Percentiles rank a stretch among this genome's conserved stretches.
Conservation (phyloP, 2,113 vertebrate genomes). For the Nothoprocta pentlandii region DNA sequence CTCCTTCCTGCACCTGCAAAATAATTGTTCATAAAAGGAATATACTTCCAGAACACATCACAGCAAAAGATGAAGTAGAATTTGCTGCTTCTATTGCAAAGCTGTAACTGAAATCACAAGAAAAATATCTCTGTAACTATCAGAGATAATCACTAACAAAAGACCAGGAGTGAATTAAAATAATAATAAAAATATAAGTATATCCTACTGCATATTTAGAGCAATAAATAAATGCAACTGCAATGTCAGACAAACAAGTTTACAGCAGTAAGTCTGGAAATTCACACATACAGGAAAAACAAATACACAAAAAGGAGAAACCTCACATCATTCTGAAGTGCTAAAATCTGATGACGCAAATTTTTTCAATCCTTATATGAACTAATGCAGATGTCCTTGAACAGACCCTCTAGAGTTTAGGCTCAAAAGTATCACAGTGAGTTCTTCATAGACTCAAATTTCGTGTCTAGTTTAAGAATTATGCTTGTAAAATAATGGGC, state of each 20-base stretch:
- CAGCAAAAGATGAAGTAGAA: background rate
- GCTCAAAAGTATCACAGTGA: background rate
- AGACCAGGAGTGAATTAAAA: background rate
- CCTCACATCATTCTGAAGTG: background rate
- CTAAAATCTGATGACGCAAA: background rate
- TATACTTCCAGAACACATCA: background rate
- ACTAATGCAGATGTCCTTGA: background rate
- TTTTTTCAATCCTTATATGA: background rate
- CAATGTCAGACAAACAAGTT: background rate
- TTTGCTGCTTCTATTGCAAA: background rate
- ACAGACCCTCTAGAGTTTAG: background rate
- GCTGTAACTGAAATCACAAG: background rate
- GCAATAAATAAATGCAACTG: background rate
- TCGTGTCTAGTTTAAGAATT: background rate
- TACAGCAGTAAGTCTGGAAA: background rate
- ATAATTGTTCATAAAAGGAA: background rate
- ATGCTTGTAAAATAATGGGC: background rate
- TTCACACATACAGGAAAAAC: background rate
- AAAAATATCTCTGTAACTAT: background rate
- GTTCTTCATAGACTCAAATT: background rate
- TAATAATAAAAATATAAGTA: background rate
- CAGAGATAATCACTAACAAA: background rate
- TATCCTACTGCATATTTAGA: background rate
- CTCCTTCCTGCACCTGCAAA: background rate
- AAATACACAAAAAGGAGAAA: background rate